Base-by-base conservation (phyloP, 2,888 invertebrate genomes). In the Thelaira solivaga region DNA sequence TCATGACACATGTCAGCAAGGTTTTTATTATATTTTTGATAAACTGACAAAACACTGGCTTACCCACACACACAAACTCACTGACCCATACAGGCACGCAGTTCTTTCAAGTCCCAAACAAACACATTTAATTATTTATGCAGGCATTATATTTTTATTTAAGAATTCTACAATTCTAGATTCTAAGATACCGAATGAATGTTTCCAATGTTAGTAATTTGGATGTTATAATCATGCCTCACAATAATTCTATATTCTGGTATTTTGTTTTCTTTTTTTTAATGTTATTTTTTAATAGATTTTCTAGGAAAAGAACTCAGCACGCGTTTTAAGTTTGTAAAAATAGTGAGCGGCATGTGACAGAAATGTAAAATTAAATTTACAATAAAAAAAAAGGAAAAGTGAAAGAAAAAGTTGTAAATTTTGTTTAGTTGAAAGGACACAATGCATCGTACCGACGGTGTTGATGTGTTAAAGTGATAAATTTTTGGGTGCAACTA, bases 1-100 rank as follows among this genome's bases (percentile, higher is more conserved):
- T 78, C 34, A 69, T 78, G 78, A 78, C 78, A 78, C 78, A 78
- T 78, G 78, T 78, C 78, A 78, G 41, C 73, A 74, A 53, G 47
- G 64, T 49, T 74, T 71, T 74, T 61, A 69, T 74, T 13, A 13
- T 59, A 57, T 49, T 49, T 67, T 39, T 64, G 68, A 78, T 68
- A 78, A 73, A 57, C 64, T 73, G 64, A 49, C 45, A 57, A 73
- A 31, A 69, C 53, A 77, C 18, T 59, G 57, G 55, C 39, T 34
- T 22, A 51, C 18, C 39, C 16, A 16, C 13, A 11, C 29, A 41
- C 41, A 31, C 24, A n/a, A 8, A 41, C 39, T 31, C 36, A 45
- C 16, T 20, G 31, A 36, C 41, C 34, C 11, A 22, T 11, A 47
- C 55, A 43, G 10, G 29, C 10, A 36, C 10, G 22, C 26, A 53